These are phyloP conservation scores for Pterocles burchelli DNA, from an alignment of 2,113 vertebrate genomes.

Conservation along the genomic window DNA sequence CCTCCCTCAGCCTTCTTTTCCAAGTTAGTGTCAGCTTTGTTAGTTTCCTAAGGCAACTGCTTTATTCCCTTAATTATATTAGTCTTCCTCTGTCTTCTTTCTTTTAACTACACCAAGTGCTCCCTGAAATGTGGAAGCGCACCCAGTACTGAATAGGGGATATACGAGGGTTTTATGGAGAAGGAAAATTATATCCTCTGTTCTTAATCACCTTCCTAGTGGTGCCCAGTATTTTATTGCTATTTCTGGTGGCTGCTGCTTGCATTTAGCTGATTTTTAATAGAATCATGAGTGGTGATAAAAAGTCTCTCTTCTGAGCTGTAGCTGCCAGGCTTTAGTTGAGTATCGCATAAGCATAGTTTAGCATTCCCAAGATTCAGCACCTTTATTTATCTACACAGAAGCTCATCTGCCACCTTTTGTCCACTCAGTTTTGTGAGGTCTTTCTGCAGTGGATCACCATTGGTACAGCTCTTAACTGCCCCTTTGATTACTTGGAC, in stretches of 20 bases:
- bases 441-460: neutral
- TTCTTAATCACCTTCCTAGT: neutral
- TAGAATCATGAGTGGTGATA: neutral
- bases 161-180: neutral
- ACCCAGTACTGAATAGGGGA: neutral
- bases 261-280: neutral
- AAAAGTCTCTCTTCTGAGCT: neutral
- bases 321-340: neutral
- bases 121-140: neutral
- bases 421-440: neutral
- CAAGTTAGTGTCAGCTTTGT: neutral
- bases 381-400: neutral
- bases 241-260: neutral
- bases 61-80: neutral
- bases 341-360: neutral
- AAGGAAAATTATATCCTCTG: neutral
- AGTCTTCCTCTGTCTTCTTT: neutral
- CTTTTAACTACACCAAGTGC: neutral
- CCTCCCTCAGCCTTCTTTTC: neutral
- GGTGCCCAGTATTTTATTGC: neutral
- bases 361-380: neutral
- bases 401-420: neutral
- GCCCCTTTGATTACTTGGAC: neutral
- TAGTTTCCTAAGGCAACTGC: neutral
- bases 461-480: neutral